A percentile compares a stretch with the other conserved stretches of the same genome.
Conservation (phyloP, 1,140 invertebrate species). For the honey bee (Apis mellifera) region Amel_HAv3.1 CM009935.2:3033501-3034000, state of each 20-base stretch:
- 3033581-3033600: slow-evolving; percentile 68
- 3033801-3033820: slow-evolving; percentile 59
- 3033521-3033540: slow-evolving; percentile 67
- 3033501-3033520: slow-evolving; percentile 67
- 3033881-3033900: slow-evolving; percentile 79
- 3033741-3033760: slow-evolving; percentile 32
- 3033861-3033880: slow-evolving; percentile 80
- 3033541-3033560: slow-evolving; percentile 65
- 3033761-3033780: slow-evolving; percentile 8
- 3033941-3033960: slow-evolving; percentile 75
- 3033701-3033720: slow-evolving; percentile 37
- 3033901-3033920: slow-evolving; percentile 81
- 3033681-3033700: slow-evolving; percentile 40
- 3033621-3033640: slow-evolving; percentile 68
- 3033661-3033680: slow-evolving; percentile 14
- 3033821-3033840: slow-evolving; percentile 55
- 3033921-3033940: slow-evolving; percentile 81
- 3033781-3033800: slow-evolving; percentile 54
- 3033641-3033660: slow-evolving; percentile 48
- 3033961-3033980: slow-evolving; percentile 75
- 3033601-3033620: slow-evolving; percentile 71
- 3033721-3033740: background rate
- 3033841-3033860: slow-evolving; percentile 65
- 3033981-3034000: slow-evolving; percentile 72
- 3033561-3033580: slow-evolving; percentile 62